Percentiles rank a stretch among this genome's conserved stretches.
These are phyloP conservation scores for Acholoe squamosa DNA, from an alignment of 2,888 invertebrate genomes.

Conservation along the genomic window DNA sequence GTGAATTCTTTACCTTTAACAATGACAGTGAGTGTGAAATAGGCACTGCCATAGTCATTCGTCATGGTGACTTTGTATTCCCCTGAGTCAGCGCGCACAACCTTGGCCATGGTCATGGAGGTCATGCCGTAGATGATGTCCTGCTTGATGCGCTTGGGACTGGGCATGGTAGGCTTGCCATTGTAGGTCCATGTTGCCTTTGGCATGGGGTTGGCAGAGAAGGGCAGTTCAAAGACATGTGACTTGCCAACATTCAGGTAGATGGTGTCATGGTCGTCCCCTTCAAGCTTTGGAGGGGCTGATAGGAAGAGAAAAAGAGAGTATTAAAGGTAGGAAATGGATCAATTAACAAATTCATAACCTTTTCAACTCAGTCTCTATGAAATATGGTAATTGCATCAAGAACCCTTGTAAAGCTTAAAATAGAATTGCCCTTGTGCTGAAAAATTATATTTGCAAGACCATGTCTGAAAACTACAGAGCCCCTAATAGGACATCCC, in stretches of 20 bases:
- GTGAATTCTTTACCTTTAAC: slow-evolving; percentile 86
- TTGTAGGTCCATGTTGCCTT: slow-evolving; percentile 65
- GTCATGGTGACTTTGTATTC: slow-evolving; percentile 84
- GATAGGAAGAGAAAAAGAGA: background rate
- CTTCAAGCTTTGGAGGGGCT: slow-evolving; percentile 70
- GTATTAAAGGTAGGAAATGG: background rate
- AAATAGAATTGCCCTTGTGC: too few species aligned
- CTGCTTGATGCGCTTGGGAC: slow-evolving; percentile 66
- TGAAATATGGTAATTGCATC: too few species aligned
- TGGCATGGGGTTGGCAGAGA: slow-evolving; percentile 68
- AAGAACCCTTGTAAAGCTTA: too few species aligned
- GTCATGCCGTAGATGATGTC: slow-evolving; percentile 69
- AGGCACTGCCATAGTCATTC: slow-evolving; percentile 91
- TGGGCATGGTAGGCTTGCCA: slow-evolving; percentile 63
- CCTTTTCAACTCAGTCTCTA: background rate
- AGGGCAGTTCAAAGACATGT: slow-evolving; percentile 70
- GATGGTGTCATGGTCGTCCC: slow-evolving; percentile 69
- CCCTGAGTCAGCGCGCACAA: slow-evolving; percentile 68
- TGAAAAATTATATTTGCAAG: background rate
- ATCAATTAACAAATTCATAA: background rate
- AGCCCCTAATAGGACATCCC: too few species aligned
- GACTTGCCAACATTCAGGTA: slow-evolving; percentile 70
- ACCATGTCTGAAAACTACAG: background rate
- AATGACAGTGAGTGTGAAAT: slow-evolving; percentile 79
- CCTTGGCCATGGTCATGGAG: slow-evolving; percentile 68